Base-by-base conservation (phyloP, 2,113 vertebrate genomes). In the Ramphastos sulfuratus region DNA sequence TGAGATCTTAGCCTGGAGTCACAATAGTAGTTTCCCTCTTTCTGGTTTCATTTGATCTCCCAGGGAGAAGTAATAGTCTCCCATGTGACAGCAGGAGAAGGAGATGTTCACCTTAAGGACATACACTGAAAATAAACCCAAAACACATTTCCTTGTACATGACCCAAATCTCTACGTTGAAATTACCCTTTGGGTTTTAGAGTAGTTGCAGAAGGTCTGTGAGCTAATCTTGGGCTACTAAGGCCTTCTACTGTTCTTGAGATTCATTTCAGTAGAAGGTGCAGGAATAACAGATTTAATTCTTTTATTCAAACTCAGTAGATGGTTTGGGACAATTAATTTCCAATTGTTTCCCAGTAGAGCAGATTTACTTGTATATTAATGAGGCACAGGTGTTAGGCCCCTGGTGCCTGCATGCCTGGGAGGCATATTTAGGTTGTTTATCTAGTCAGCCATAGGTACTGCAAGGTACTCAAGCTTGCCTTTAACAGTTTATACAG, bases 311-410 rank as follows among this genome's bases (percentile, higher is more conserved):
- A 97, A 96, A 96, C 97, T 97, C 97, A 93, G 96, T 97, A 96
- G 97, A 98, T 98, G 97, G 97, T 98, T 98, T 98, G 97, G 98
- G 98, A 98, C 98, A 98, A 98, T 98, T 98, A 98, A 98, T 98
- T 98, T 98, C 97, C 97, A 97, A 98, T 98, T 98, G 97, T 98
- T 97, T 98, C 98, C 97, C 98, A 98, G 97, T 96, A 97, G 98
- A 98, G 96, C 97, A 98, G 97, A 98, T 98, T 98, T 98, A 96
- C 97, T 98, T 98, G 97, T 97, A 98, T 98, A 98, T 98, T 98
- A 98, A 98, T 98, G 98, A 98, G 97, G 97, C 97, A 98, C 98
- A 98, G 98, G 98, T 98, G 98, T 98, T 98, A 97, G 97, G 98
- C 97, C 98, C 97, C 97, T 98, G 96, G 98, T 98, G 98, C 70